Base-by-base conservation (phyloP, 2,888 invertebrate species). In the Acrobasis suavella region DNA sequence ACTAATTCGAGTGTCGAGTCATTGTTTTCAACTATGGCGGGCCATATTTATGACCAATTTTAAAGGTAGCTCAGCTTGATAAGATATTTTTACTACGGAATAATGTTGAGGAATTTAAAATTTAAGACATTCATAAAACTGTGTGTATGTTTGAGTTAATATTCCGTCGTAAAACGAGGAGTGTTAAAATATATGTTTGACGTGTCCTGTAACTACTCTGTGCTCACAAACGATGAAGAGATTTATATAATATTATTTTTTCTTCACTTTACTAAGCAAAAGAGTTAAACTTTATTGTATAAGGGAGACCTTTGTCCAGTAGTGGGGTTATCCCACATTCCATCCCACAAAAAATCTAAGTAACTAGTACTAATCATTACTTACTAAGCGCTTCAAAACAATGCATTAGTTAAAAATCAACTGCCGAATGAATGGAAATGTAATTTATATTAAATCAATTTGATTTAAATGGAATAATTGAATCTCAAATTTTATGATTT, bases 21-120 rank as follows among this genome's bases (percentile, higher is more conserved):
- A 39, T 55, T 55, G 15, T 55, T 55, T 55, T 17, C 38, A 55
- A 55, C 39, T 55, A 55, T 39, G 16, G 38, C 3, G 16, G 55
- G 55, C 39, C 38, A 55, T 55, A 39, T 55, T 55, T 55, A 55
- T 55, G 15, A 15, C 55, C 55, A 55, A 55, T 38, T 38, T 38
- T 2, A 15, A 15, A 8, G 16, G 16, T 38, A 55, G 38, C 38
- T 39, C 52, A 55, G 38, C 38, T 39, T 37, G n/a, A 39, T 38
- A 39, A 39, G 55, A 55, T 1, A 39, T 14, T 9, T n/a, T 55
- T 1, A 16, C 37, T 8, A 15, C 42, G 39, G 10, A 46, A 46
- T n/a, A 46, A 46, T 14, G 38, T 2, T 14, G 15, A 9, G 39
- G 55, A 39, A 55, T 55, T 39, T 39, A 14, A 39, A 55, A 22